Base-by-base conservation (phyloP, 2,113 vertebrate species). In the Phrynosoma platyrhinos region DNA sequence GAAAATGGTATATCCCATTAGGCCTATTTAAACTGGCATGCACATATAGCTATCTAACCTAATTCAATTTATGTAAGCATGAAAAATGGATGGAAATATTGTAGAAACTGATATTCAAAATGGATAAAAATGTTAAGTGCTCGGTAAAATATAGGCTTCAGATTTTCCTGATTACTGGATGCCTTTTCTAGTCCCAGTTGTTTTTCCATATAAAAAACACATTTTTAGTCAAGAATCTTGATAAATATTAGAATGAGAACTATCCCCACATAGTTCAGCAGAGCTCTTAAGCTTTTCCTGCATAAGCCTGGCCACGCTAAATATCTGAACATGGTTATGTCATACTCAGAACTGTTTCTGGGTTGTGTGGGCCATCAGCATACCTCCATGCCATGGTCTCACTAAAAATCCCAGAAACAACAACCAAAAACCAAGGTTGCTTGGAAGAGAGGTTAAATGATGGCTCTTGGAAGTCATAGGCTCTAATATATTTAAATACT, bases 1-100 rank as follows among this genome's bases (percentile, higher is more conserved):
- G 86, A 94, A 94, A 94, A 92, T 90, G 90, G 90, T 74, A 62
- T 94, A 88, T 91, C 79, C 82, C 87, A 88, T 81, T 84, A 93
- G 36, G 10, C 18, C 30, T 94, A 47, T 95, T 95, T 91, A 91
- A 92, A 91, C 64, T 92, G 92, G 86, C 90, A 89, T 66, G 83
- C 32, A 88, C 83, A 86, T 84, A 71, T 91, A 87, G 87, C 76
- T 91, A 85, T 92, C 90, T 1, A 87, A 72, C 92, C 92, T 87
- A 91, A 91, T 91, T 91, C 69, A 90, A 90, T 92, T 90, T 91
- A 87, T 91, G 87, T 74, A 91, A 93, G 90, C 92, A 89, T 90
- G 52, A 78, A 89, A 52, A 25, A 82, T 91, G 36, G 47, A 47
- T 55, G 52, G 52, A 32, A 74, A 55, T 84, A 55, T 21, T 55